These are phyloP conservation scores for Mystacornis crossleyi DNA, from an alignment of 2,113 vertebrate genomes.

Conservation along the genomic window DNA sequence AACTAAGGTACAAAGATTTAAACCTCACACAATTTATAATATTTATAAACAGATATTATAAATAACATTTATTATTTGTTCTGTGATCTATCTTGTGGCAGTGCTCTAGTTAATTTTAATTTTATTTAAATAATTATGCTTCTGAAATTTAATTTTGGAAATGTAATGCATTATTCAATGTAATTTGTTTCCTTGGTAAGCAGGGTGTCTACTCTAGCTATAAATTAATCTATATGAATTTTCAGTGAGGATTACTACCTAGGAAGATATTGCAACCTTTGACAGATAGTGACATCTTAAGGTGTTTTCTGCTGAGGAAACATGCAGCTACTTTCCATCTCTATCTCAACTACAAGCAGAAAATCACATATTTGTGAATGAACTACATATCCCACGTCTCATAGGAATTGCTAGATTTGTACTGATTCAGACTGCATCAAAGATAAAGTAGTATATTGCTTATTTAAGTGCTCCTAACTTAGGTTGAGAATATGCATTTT, in stretches of 20 bases:
- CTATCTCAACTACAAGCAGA: not conserved
- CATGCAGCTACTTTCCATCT: not conserved
- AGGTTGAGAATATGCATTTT: not conserved
- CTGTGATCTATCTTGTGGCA: not conserved
- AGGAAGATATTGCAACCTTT: not conserved
- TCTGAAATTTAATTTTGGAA: not conserved
- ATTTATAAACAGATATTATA: not conserved
- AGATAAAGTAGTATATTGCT: not conserved
- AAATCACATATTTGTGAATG: not conserved
- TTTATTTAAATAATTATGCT: not conserved
- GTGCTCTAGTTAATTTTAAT: not conserved
- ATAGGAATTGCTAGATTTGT: not conserved
- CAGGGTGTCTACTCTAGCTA: not conserved
- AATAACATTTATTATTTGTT: not conserved
- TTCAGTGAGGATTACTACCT: not conserved
- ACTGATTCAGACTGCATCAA: not conserved
- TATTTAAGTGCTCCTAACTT: not conserved
- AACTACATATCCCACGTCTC: not conserved
- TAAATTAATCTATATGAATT: not conserved
- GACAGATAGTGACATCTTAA: not conserved
- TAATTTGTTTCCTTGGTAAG: not conserved
- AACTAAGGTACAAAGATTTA: constrained; percentile 43
- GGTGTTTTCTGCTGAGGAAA: not conserved
- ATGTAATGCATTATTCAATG: not conserved
- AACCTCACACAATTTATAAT: not conserved